phyloP scores from a whole-genome alignment of 2,797 vertebrate genomes.

The Rhinoraja longicauda region DNA sequence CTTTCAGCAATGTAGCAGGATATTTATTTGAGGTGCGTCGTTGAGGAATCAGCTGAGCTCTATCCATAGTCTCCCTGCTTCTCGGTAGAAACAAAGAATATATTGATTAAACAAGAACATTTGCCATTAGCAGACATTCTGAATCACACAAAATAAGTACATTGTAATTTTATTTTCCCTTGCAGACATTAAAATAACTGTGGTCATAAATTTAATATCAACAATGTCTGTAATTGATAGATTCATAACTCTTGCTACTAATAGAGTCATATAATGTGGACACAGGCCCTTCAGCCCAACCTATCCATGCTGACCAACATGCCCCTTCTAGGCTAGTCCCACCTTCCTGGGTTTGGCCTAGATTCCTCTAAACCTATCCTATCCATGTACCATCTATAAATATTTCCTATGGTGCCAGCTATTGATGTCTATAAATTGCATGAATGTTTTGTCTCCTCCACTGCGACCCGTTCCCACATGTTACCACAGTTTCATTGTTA shows the following conservation, averaged over 20 bases:
- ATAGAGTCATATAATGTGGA: not conserved
- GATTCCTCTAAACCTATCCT: too few relatives aligned
- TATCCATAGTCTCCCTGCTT: not conserved
- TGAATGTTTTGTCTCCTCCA: not conserved
- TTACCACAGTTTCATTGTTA: not conserved
- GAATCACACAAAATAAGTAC: not conserved
- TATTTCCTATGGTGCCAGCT: too few relatives aligned
- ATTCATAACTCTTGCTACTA: not conserved
- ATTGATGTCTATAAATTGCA: not conserved
- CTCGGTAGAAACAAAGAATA: not conserved
- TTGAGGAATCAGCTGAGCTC: not conserved
- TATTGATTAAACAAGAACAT: not conserved
- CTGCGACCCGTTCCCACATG: not conserved
- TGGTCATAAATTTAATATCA: not conserved
- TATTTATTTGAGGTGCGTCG: not conserved
- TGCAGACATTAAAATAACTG: not conserved
- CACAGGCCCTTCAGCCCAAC: too few relatives aligned
- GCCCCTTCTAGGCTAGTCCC: too few relatives aligned
- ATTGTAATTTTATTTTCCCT: slow-evolving; percentile 14
- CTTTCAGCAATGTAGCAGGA: not conserved
- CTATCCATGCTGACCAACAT: too few relatives aligned
- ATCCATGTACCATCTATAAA: too few relatives aligned
- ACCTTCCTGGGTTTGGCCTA: too few relatives aligned
- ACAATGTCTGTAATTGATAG: not conserved
- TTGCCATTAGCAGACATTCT: not conserved